These are phyloP conservation scores for Antheraea yamamai DNA, from an alignment of 2,888 invertebrate genomes.

Conservation along the genomic window DNA sequence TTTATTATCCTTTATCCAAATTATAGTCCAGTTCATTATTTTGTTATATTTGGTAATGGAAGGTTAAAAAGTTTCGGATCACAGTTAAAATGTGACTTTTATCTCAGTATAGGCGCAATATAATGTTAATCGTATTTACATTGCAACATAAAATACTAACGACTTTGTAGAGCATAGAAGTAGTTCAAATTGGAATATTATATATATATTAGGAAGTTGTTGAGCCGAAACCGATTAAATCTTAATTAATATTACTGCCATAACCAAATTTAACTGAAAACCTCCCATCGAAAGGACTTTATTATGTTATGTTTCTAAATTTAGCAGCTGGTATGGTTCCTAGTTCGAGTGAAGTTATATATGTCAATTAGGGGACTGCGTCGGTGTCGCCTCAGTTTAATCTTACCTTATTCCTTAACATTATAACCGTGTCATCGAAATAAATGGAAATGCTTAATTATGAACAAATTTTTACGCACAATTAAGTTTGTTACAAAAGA, in stretches of 20 bases:
- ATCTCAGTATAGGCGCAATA: conserved; percentile 20
- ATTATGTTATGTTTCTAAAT: conserved; percentile 72
- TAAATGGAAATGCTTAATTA: conserved; percentile 42
- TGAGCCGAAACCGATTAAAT: conserved; percentile 39
- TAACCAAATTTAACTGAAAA: conserved; percentile 57
- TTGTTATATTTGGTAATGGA: conserved; percentile 59
- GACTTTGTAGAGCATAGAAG: conserved; percentile 9
- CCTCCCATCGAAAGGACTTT: conserved; percentile 62
- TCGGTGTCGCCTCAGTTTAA: conserved; percentile 74
- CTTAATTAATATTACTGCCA: conserved; percentile 44
- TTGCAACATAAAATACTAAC: conserved; percentile 8
- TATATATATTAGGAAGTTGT: conserved; percentile 2
- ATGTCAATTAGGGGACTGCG: conserved; percentile 82
- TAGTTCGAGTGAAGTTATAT: conserved; percentile 80
- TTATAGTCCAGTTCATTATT: conserved; percentile 53
- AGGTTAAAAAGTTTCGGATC: conserved; percentile 33
- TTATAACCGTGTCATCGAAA: conserved; percentile 8
- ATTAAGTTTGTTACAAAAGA: conserved; percentile 66
- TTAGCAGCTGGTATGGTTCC: conserved; percentile 83
- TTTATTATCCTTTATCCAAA: conserved; percentile 51
- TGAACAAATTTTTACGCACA: conserved; percentile 74
- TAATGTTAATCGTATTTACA: conserved; percentile 12
- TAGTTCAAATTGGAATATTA: conserved; percentile 15
- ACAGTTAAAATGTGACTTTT: conserved; percentile 8
- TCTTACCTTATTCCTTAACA: conserved; percentile 42